A percentile compares a stretch with the other conserved stretches of the same genome.
These are phyloP conservation scores for Amphilophus citrinellus DNA, from an alignment of 2,113 vertebrate genomes.

Conservation along the genomic window DNA sequence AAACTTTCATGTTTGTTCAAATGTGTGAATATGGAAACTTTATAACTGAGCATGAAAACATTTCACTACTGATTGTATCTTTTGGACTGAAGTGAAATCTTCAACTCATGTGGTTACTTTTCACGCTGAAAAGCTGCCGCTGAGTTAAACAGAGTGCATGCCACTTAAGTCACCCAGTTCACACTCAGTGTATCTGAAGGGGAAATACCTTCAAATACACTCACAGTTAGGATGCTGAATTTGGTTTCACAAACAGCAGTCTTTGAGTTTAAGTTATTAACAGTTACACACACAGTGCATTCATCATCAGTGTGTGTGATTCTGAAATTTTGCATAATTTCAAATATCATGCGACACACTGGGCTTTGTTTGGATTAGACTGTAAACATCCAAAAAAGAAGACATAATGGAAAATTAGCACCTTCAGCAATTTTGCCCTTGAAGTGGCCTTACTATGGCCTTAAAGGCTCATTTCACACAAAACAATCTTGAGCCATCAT, in stretches of 20 bases:
- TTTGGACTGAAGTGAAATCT: slow-evolving; percentile 1
- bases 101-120: slow-evolving; percentile 21
- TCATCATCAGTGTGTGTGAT: background rate
- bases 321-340: background rate
- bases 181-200: slow-evolving; percentile 7
- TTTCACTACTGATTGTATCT: background rate
- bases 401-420: background rate
- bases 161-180: background rate
- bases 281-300: background rate
- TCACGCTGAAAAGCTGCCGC: slow-evolving; percentile 13
- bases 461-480: slow-evolving; percentile 5
- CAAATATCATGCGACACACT: background rate
- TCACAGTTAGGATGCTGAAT: slow-evolving; percentile 23
- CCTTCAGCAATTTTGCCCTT: background rate
- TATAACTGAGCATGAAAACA: slow-evolving; percentile 2
- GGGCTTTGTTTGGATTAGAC: background rate
- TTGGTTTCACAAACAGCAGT: background rate
- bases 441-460: fast-evolving
- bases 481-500: background rate
- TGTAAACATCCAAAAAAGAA: background rate
- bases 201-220: slow-evolving; percentile 17
- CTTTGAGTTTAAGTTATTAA: background rate
- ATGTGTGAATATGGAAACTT: background rate
- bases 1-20: background rate
- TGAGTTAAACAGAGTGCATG: slow-evolving; percentile 39